Evolutionary conservation across 2,888 invertebrate species (phyloP).

Genomic region (Andrena camellia): DNA sequence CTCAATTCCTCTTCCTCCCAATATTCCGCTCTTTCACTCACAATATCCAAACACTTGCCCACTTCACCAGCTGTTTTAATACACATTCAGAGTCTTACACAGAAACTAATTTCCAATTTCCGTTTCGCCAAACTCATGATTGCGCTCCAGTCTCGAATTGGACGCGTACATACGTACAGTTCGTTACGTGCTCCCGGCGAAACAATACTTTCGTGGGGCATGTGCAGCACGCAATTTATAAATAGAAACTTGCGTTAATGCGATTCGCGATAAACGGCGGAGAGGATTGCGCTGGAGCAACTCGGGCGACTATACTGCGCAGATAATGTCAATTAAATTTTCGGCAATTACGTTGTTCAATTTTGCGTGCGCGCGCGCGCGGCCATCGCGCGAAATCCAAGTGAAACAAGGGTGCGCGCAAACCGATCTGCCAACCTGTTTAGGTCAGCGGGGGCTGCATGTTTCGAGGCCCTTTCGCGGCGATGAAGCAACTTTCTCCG

Average conservation of each 20-base stretch:
- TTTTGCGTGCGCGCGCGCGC: slow-evolving; percentile 34
- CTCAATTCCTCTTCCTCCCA: not conserved
- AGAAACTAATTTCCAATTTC: not conserved
- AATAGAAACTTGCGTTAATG: slow-evolving; percentile 38
- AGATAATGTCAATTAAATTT: slow-evolving; percentile 56
- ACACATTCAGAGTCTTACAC: too few species aligned
- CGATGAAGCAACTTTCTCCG: slow-evolving; percentile 49
- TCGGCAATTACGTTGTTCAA: slow-evolving; percentile 52
- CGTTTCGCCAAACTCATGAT: not conserved
- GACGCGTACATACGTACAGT: not conserved
- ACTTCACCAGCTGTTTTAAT: not conserved
- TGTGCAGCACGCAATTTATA: not conserved
- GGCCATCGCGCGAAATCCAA: slow-evolving; percentile 33
- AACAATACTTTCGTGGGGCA: not conserved
- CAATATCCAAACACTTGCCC: not conserved
- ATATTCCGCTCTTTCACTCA: not conserved
- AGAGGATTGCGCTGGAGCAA: slow-evolving; percentile 7
- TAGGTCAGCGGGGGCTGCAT: slow-evolving; percentile 59
- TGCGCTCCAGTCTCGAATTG: not conserved
- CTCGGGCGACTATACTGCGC: not conserved
- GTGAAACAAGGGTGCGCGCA: not conserved
- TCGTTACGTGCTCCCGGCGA: slow-evolving; percentile 7
- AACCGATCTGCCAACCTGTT: slow-evolving; percentile 56
- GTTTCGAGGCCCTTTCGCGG: slow-evolving; percentile 53
- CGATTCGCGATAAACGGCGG: slow-evolving; percentile 18